Conservation (phyloP, 2,113 vertebrate genomes). For the Calidris pugnax region DNA sequence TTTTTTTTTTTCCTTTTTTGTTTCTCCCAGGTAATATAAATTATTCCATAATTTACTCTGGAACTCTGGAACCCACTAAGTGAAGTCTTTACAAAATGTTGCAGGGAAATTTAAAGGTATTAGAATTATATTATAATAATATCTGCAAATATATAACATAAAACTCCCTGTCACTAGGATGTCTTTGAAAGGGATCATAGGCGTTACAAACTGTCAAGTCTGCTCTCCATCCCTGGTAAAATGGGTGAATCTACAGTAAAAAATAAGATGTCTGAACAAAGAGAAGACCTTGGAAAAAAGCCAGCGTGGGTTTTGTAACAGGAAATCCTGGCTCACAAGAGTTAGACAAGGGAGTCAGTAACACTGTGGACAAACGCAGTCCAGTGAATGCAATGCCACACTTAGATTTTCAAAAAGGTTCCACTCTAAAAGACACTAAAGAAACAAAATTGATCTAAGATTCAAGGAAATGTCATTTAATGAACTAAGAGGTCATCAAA, state of each 20-base stretch:
- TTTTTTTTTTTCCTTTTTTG: not conserved
- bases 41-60: not conserved
- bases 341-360: not conserved
- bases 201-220: not conserved
- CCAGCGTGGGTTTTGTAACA: not conserved
- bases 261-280: not conserved
- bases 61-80: not conserved
- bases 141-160: not conserved
- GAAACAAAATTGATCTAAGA: not conserved
- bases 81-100: not conserved
- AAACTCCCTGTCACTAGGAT: not conserved
- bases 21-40: not conserved
- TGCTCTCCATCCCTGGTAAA: not conserved
- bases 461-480: not conserved
- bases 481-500: not conserved
- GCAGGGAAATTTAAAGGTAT: not conserved
- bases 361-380: not conserved
- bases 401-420: not conserved
- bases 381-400: not conserved
- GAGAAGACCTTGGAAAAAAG: not conserved
- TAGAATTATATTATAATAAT: not conserved
- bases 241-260: not conserved
- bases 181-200: not conserved
- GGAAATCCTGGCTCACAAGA: not conserved
- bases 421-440: not conserved